Evolutionary conservation across 2,113 vertebrate genomes (phyloP).

Genomic region (Siphamia tubifer): DNA sequence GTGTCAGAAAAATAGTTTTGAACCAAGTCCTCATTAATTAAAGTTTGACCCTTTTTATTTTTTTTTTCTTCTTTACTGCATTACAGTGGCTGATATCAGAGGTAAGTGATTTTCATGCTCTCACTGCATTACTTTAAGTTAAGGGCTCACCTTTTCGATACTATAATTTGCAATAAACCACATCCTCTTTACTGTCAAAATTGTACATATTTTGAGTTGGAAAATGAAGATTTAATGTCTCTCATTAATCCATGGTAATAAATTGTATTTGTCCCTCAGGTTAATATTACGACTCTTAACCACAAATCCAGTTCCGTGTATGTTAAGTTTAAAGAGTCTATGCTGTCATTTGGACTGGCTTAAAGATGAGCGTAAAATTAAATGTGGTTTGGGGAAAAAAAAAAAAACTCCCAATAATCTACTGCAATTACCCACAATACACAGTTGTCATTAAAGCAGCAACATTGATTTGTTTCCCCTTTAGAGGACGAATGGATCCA

Average conservation of each 20-base stretch:
- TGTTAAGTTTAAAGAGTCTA: neutral
- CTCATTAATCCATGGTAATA: neutral
- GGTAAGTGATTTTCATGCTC: slow-evolving; percentile 66
- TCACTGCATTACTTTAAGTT: neutral
- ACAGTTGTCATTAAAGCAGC: slow-evolving; percentile 4
- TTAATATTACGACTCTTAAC: neutral
- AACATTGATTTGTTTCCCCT: neutral
- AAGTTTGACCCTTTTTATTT: slow-evolving; percentile 10
- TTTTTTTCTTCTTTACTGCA: slow-evolving; percentile 33
- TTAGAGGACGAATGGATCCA: neutral
- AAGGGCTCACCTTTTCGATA: neutral
- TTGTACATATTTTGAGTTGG: neutral
- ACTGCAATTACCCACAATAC: neutral
- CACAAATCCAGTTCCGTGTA: neutral
- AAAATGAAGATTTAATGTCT: neutral
- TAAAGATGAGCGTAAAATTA: neutral
- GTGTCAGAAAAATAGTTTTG: neutral
- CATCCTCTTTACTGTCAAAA: neutral
- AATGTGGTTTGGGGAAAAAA: neutral
- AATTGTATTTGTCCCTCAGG: neutral
- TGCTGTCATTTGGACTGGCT: neutral
- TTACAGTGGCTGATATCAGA: slow-evolving; percentile 60
- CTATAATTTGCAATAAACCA: neutral
- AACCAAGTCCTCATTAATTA: slow-evolving; percentile 3
- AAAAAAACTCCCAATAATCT: slow-evolving; percentile 6